phyloP scores from a whole-genome alignment of 2,113 vertebrate species.

The Brienomyrus longianalis region DNA sequence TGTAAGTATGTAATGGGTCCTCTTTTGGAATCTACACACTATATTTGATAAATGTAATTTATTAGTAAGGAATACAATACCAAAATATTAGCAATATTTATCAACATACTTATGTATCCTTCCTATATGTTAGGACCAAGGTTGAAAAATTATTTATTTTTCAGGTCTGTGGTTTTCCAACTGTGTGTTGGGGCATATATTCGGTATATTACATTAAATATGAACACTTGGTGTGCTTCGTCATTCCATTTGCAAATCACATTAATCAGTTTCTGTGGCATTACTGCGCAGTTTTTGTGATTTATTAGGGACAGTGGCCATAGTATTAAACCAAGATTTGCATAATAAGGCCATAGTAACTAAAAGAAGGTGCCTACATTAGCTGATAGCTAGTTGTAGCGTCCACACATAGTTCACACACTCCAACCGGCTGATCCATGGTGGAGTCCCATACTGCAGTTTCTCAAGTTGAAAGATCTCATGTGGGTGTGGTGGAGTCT shows the following conservation, averaged over 20 bases:
- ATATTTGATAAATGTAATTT: background rate
- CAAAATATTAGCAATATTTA: background rate
- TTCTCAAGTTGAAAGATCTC: too few relatives aligned
- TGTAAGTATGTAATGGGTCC: conserved; percentile 48
- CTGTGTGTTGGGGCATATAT: background rate
- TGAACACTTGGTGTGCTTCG: background rate
- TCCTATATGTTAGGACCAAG: background rate
- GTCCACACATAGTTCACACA: too few relatives aligned
- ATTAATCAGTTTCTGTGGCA: background rate
- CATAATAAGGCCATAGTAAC: background rate
- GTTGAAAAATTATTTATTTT: background rate
- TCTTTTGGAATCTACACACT: background rate
- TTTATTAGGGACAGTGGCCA: background rate
- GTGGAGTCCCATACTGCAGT: too few relatives aligned
- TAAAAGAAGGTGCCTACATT: background rate
- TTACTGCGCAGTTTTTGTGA: background rate
- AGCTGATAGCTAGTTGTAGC: background rate
- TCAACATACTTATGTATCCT: background rate
- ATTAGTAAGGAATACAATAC: background rate
- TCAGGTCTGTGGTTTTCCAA: background rate
- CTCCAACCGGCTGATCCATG: too few relatives aligned
- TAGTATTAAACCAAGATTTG: background rate
- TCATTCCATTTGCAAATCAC: background rate
- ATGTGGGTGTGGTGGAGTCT: too few relatives aligned
- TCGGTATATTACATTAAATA: background rate